Conservation (phyloP, 2,113 vertebrate genomes). For the Labeo catla region DNA sequence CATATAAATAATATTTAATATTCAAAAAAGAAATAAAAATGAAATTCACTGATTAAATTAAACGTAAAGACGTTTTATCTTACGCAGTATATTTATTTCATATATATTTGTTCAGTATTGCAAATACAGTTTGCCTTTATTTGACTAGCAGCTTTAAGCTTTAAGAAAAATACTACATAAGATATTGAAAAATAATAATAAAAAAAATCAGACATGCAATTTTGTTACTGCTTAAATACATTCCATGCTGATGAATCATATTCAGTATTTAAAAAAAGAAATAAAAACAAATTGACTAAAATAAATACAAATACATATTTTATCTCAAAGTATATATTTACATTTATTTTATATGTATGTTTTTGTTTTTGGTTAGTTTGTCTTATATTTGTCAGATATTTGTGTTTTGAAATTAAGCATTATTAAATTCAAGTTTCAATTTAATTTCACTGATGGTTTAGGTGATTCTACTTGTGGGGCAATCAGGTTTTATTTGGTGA, state of each 20-base stretch:
- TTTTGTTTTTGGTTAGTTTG: too few species aligned
- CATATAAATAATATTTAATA: not conserved
- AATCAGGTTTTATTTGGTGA: not conserved
- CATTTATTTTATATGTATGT: too few species aligned
- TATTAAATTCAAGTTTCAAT: not conserved
- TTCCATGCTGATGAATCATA: not conserved
- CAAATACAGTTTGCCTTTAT: too few species aligned
- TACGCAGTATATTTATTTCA: not conserved
- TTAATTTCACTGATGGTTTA: not conserved
- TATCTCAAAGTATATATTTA: too few species aligned
- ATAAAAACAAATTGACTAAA: too few species aligned
- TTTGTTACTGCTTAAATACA: too few species aligned
- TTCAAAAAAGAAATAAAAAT: not conserved
- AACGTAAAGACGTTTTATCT: not conserved
- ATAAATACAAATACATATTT: too few species aligned
- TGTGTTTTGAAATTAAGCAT: not conserved
- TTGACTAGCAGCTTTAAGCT: too few species aligned
- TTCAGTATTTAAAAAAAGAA: not conserved
- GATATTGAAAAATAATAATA: too few species aligned
- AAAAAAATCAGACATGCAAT: too few species aligned
- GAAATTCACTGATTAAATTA: not conserved
- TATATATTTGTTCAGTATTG: not conserved
- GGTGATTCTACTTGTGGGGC: not conserved
- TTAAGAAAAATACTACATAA: too few species aligned
- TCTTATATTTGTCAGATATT: too few species aligned